Conservation (phyloP, 1,140 invertebrate genomes). For the Plutomurus gul region DNA sequence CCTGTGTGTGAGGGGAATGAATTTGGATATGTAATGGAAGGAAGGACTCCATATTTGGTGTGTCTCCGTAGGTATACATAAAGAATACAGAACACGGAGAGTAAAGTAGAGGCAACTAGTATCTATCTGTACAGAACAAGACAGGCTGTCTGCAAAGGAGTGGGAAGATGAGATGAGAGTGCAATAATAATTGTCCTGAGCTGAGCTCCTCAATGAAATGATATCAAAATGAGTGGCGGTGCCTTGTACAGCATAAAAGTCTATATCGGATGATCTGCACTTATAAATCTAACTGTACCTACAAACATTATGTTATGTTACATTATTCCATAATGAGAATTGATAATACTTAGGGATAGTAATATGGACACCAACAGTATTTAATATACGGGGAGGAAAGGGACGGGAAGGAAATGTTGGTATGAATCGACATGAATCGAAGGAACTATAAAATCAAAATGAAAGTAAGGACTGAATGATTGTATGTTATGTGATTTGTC, state of each 20-base stretch:
- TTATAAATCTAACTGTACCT: no score
- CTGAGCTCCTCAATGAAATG: not conserved
- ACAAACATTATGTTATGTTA: no score
- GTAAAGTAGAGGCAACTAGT: no score
- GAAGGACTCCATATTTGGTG: not conserved
- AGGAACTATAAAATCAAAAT: not conserved
- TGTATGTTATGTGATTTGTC: not conserved
- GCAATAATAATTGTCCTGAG: no score
- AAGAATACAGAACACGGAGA: not conserved
- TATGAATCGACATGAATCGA: not conserved
- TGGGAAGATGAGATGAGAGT: not conserved
- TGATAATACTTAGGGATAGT: not conserved
- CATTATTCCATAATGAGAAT: not conserved
- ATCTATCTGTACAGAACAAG: not conserved
- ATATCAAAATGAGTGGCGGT: not conserved
- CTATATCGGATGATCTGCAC: no score
- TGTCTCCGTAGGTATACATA: no score
- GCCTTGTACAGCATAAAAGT: not conserved
- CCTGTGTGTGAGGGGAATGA: not conserved
- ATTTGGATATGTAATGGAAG: not conserved
- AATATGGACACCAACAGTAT: no score
- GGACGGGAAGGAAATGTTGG: not conserved
- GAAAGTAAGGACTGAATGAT: slow-evolving; percentile 21
- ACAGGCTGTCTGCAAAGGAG: not conserved
- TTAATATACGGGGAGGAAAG: not conserved